A percentile compares a stretch with the other conserved stretches of the same genome.
Evolutionary conservation across 2,888 invertebrate genomes (phyloP).

Genomic region (Lycocerus yunnanus): DNA sequence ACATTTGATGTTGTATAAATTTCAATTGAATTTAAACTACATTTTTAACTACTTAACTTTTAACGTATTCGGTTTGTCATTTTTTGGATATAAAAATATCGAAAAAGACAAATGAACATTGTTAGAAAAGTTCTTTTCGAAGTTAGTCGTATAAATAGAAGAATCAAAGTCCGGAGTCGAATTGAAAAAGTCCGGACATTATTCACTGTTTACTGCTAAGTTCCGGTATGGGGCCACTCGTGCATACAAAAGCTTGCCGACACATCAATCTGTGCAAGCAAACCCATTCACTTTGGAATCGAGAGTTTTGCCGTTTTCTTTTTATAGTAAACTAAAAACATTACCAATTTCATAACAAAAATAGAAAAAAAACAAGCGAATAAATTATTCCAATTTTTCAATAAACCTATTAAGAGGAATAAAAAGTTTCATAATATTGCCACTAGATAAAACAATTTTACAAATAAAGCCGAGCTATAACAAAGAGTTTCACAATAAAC

Average conservation of each 20-base stretch:
- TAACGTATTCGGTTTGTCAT: constrained; percentile 10
- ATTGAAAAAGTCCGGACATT: constrained; percentile 43
- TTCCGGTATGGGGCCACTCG: constrained; percentile 46
- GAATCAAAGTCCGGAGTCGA: constrained; percentile 37
- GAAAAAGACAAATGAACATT: constrained; percentile 15
- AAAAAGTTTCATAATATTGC: background rate
- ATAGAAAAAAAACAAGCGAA: background rate
- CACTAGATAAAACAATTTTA: background rate
- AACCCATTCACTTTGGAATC: constrained; percentile 30
- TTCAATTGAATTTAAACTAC: background rate
- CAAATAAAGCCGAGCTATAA: background rate
- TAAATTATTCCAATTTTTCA: background rate
- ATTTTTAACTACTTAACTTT: constrained; percentile 7
- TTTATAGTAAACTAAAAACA: background rate
- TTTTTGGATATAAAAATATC: constrained; percentile 6
- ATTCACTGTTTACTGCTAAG: constrained; percentile 45
- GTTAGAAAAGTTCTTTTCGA: constrained; percentile 11
- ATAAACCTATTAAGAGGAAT: background rate
- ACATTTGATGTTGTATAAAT: constrained; percentile 4
- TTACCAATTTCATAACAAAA: background rate
- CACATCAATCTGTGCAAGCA: constrained; percentile 38
- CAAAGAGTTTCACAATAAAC: constrained; percentile 3
- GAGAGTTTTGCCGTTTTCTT: constrained; percentile 18
- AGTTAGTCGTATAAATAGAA: constrained; percentile 24
- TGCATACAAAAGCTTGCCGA: constrained; percentile 47